Conservation (phyloP, 1,140 invertebrate genomes). For the Drosophila novamexicana region DNA sequence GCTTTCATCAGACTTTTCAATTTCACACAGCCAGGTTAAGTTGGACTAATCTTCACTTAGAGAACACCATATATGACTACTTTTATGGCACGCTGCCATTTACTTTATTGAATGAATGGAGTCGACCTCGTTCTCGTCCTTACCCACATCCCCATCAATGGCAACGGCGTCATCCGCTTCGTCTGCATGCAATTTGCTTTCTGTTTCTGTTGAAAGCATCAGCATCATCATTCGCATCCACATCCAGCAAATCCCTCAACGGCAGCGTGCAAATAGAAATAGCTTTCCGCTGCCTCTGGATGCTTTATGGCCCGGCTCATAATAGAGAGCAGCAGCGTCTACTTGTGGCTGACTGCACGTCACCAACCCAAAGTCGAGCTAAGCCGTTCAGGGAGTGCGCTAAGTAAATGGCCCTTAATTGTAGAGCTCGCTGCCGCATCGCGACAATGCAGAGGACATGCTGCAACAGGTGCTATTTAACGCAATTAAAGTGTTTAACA, state of each 20-base stretch:
- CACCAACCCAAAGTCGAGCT: constrained; percentile 28
- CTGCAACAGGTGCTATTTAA: constrained; percentile 66
- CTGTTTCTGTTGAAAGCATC: constrained; percentile 50
- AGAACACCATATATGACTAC: constrained; percentile 16
- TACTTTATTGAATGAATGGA: constrained; percentile 44
- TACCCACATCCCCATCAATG: constrained; percentile 12
- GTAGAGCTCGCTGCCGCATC: constrained; percentile 33
- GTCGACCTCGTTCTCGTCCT: constrained; percentile 18
- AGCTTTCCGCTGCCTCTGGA: constrained; percentile 59
- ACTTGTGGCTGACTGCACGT: constrained; percentile 24
- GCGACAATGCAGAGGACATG: constrained; percentile 28
- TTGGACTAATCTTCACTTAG: constrained; percentile 48
- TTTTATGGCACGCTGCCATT: constrained; percentile 69
- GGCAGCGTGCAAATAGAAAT: constrained; percentile 63
- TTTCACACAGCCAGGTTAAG: constrained; percentile 53
- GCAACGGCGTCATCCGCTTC: not conserved
- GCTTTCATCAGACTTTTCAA: constrained; percentile 52
- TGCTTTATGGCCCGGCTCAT: constrained; percentile 35
- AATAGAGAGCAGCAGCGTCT: constrained; percentile 19
- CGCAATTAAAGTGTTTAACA: constrained; percentile 49
- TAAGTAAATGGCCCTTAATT: constrained; percentile 72
- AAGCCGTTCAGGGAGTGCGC: constrained; percentile 50
- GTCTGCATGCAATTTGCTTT: constrained; percentile 57
- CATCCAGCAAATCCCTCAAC: constrained; percentile 61
- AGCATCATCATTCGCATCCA: constrained; percentile 3